A percentile compares a stretch with the other conserved stretches of the same genome.
Evolutionary conservation across 2,797 vertebrate genomes (phyloP).

Genomic region (Pristis pectinata): DNA sequence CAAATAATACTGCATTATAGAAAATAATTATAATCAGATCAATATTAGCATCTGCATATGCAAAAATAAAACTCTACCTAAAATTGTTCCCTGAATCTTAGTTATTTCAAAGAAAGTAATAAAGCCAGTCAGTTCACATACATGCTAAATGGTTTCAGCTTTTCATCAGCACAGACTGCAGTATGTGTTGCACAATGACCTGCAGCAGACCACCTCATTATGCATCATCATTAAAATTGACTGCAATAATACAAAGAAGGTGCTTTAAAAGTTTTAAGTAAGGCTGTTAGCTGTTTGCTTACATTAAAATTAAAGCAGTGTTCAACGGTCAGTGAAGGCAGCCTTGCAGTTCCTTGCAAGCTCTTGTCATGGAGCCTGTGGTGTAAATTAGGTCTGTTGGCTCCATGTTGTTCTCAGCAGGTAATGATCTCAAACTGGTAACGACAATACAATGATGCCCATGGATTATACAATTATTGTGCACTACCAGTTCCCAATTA

Average conservation of each 20-base stretch:
- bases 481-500: slow-evolving; percentile 34
- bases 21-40: neutral
- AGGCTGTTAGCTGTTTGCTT: neutral
- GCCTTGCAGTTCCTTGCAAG: neutral
- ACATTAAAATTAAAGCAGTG: neutral
- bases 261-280: neutral
- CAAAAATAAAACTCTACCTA: neutral
- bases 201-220: neutral
- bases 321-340: neutral
- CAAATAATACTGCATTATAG: neutral
- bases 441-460: slow-evolving; percentile 15
- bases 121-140: neutral
- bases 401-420: slow-evolving; percentile 25
- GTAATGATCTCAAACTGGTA: slow-evolving; percentile 25
- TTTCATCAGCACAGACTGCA: neutral
- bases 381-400: slow-evolving; percentile 30
- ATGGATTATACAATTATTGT: slow-evolving; percentile 27
- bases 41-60: neutral
- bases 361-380: slow-evolving; percentile 12
- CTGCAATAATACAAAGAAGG: neutral
- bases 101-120: neutral
- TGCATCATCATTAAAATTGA: neutral
- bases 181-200: neutral
- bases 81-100: neutral
- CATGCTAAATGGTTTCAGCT: neutral